Base-by-base conservation (phyloP, 2,888 invertebrate species). In the Drosophila diplacantha region DNA sequence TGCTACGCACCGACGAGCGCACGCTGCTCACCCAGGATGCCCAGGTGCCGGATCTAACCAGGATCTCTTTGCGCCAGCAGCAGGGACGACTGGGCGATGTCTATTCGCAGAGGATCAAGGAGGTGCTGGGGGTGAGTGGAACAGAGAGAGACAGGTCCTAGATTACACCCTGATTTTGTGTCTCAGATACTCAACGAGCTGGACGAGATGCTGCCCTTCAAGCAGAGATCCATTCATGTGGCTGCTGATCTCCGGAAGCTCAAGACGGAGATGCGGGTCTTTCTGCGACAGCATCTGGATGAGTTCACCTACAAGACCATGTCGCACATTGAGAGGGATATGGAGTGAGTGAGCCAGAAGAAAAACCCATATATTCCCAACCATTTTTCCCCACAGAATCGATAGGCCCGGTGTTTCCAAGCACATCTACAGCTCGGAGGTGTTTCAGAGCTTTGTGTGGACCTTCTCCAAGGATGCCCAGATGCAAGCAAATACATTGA, bases 241-340 rank as follows among this genome's bases (percentile, higher is more conserved):
- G 64, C 83, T 18, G 68, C 62, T 5, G 88, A 89, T 78, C 74
- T 89, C 34, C 58, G 46, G 2, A 75, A 84, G 44, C 61, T 89
- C 1, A 89, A 88, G 67, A 82, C 80, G 1, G 87, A 88, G 69
- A 85, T 88, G 69, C 78, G 88, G 7, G 73, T 79, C 31, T 83
- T 85, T 50, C 75, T 88, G 1, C 75, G 81, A 3, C 82, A 87
- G 44, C 86, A 85, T 56, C 71, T 89, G 18, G 87, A 89, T 64
- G 88, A 88, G 71, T 89, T 88, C 51, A 86, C 87, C 14, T 86
- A 86, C 63, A 87, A 87, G 66, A 88, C 85, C 34, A 80, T 89
- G 75, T 88, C 88, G 3, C 87, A 89, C 50, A 85, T 88, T 35
- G 87, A 88, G 50, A 74, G 89, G 12, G 89, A 89, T 74, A 89